Conservation (phyloP, 30 jellyfish, hydroid and myxozoan genomes). For the Hydractinia symbiolongicarpus region DNA sequence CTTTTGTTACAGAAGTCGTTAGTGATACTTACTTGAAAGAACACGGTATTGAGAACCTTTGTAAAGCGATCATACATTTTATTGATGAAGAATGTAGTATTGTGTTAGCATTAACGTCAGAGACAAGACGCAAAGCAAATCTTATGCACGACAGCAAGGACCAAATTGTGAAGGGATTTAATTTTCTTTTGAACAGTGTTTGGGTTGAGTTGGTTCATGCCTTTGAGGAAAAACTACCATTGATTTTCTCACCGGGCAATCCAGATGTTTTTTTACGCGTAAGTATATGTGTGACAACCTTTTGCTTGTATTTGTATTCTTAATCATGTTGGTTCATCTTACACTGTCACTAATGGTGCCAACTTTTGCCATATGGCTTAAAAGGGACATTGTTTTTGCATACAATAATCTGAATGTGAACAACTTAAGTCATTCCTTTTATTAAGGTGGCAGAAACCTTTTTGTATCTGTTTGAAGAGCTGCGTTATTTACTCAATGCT, state of each 20-base stretch:
- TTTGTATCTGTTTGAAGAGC: too few species aligned
- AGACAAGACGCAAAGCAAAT: background rate
- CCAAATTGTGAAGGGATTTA: slow-evolving; percentile 67
- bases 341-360: too few species aligned
- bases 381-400: too few species aligned
- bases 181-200: slow-evolving; percentile 64
- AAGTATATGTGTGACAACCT: background rate
- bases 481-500: too few species aligned
- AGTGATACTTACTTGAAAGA: slow-evolving; percentile 37
- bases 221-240: slow-evolving; percentile 60
- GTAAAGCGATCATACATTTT: slow-evolving; percentile 42
- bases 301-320: background rate
- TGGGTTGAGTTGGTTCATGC: slow-evolving; percentile 87
- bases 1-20: slow-evolving; percentile 37
- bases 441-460: too few species aligned
- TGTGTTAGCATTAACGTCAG: slow-evolving; percentile 53
- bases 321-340: too few species aligned
- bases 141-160: slow-evolving; percentile 32
- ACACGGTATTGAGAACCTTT: slow-evolving; percentile 46
- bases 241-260: slow-evolving; percentile 88
- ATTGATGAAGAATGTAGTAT: slow-evolving; percentile 47
- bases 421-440: too few species aligned
- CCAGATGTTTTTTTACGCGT: slow-evolving; percentile 80
- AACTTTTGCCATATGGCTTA: too few species aligned
- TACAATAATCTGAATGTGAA: too few species aligned